phyloP scores from a whole-genome alignment of 2,888 invertebrate species.

The Pycnomerus fuliginosus region DNA sequence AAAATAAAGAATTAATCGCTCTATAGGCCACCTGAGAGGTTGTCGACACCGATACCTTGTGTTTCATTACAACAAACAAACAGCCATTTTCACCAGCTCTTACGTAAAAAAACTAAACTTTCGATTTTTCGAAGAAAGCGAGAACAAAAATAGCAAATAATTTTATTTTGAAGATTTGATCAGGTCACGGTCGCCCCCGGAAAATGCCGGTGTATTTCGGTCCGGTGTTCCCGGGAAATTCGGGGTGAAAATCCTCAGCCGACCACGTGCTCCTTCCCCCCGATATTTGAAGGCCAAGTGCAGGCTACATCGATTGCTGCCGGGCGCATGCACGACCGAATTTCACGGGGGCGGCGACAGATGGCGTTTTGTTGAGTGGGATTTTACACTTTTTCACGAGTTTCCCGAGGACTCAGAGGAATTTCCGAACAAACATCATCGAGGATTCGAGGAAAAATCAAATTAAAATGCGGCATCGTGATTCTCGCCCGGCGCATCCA shows the following conservation, averaged over 20 bases:
- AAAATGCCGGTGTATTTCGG: conserved; percentile 8
- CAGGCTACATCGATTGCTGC: conserved; percentile 47
- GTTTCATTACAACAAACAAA: conserved; percentile 2
- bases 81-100: conserved; percentile 1
- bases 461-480: no score
- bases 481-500: no score
- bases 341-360: conserved; percentile 4
- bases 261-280: conserved; percentile 40
- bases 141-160: background rate
- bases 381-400: background rate
- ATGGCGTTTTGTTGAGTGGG: conserved; percentile 14
- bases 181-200: background rate
- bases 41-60: conserved; percentile 35
- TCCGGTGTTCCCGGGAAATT: conserved; percentile 40
- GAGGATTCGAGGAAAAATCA: no score
- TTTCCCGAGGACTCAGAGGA: no score
- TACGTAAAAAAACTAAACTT: conserved; percentile 6
- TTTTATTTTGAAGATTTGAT: no score
- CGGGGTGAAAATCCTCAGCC: conserved; percentile 46
- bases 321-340: conserved; percentile 27
- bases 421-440: no score
- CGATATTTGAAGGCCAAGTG: conserved; percentile 52
- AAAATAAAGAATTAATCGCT: conserved; percentile 39
- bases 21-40: conserved; percentile 27
- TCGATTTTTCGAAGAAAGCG: conserved; percentile 8